A percentile compares a stretch with the other conserved stretches of the same genome.
Evolutionary conservation across 1,140 invertebrate species (phyloP).

Genomic region (Ostrea edulis): DNA sequence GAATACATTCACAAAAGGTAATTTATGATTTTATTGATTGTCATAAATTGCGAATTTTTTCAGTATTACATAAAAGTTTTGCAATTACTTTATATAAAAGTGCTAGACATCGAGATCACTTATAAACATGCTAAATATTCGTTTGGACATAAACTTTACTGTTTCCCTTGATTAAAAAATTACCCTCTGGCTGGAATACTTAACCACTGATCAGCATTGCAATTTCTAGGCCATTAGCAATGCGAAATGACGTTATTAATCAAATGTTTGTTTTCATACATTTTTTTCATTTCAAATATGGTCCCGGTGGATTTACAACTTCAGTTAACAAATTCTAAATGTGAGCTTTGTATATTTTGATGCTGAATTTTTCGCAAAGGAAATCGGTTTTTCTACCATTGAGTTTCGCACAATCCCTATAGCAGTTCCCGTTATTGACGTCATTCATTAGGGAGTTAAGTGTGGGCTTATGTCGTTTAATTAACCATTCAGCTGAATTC

Average conservation of each 20-base stretch:
- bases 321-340: neutral
- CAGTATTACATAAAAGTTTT: neutral
- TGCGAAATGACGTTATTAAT: no score
- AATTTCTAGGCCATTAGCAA: no score
- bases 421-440: neutral
- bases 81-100: no score
- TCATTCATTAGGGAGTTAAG: neutral
- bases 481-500: neutral
- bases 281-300: neutral
- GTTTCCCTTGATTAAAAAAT: no score
- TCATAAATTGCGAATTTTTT: neutral
- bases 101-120: no score
- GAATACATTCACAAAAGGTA: conserved; percentile 80
- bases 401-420: neutral
- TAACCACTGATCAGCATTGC: no score
- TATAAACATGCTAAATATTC: no score
- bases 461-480: neutral
- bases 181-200: no score
- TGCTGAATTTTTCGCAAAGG: neutral
- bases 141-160: no score
- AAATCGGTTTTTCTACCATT: neutral
- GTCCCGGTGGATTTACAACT: neutral
- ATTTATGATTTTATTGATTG: neutral
- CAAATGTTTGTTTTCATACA: no score
- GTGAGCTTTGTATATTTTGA: neutral